phyloP scores from a whole-genome alignment of 2,888 invertebrate species.

The Graphium colonna region DNA sequence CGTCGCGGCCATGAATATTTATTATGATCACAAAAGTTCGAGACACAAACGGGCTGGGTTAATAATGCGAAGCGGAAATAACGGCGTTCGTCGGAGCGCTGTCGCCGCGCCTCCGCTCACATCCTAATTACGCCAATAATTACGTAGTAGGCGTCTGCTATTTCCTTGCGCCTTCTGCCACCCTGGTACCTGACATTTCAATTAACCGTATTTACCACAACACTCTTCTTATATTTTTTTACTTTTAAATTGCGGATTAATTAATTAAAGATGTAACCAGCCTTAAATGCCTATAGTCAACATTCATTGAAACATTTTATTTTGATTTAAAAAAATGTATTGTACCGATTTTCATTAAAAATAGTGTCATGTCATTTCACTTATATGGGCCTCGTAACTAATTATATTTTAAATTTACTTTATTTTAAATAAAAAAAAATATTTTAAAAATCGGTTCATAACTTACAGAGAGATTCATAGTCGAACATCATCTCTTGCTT shows the following conservation, averaged over 20 bases:
- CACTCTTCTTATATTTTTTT: neutral
- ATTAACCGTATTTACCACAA: conserved; percentile 22
- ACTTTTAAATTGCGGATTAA: neutral
- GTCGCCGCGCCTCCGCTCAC: conserved; percentile 64
- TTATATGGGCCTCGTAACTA: too few species aligned
- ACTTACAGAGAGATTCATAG: too few species aligned
- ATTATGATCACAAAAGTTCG: conserved; percentile 66
- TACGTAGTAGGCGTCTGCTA: conserved; percentile 66
- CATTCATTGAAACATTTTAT: too few species aligned
- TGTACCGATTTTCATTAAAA: too few species aligned
- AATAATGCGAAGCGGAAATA: conserved; percentile 71
- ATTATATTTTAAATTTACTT: too few species aligned
- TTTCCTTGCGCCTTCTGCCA: conserved; percentile 43
- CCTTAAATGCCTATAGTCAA: too few species aligned
- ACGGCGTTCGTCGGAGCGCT: conserved; percentile 66
- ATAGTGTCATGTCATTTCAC: too few species aligned
- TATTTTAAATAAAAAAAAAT: too few species aligned
- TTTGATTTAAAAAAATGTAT: too few species aligned
- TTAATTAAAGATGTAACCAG: neutral
- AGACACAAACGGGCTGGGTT: conserved; percentile 54
- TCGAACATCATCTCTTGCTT: too few species aligned
- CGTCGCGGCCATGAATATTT: conserved; percentile 54
- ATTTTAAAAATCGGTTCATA: too few species aligned
- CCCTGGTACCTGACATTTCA: conserved; percentile 41
- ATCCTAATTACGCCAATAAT: conserved; percentile 78